Evolutionary conservation across 2,113 vertebrate genomes (phyloP), one percentile per base, ranked within the genome.

Genomic region (Pterocles burchelli): DNA sequence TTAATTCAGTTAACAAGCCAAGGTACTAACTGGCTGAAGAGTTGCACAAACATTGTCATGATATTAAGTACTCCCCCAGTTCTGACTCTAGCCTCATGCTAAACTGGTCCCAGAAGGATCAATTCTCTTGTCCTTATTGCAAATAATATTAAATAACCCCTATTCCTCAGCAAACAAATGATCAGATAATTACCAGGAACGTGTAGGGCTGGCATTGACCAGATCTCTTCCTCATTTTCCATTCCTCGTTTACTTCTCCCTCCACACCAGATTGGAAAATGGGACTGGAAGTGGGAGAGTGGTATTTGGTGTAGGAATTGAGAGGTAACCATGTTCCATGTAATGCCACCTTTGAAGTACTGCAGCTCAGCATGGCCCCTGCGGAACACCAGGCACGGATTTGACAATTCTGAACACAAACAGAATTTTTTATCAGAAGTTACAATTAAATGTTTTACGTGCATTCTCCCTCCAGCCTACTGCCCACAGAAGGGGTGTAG

Each of bases 1-100:
- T 85, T 94, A 86, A 80, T 83, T 88, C 55, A 34, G 54, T 85
- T 88, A 86, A 71, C 81, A 89, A 90, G 26, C 58, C 48, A 65
- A 77, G 41, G 19, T 74, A 38, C 51, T 83, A 85, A 90, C 22
- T 76, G 67, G 19, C 54, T 67, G 68, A 88, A 61, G 68, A 78
- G 78, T 77, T 95, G 51, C n/a, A 55, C 51, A 77, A 76, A 88
- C 43, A 70, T 57, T 62, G 82, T 55, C 71, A 68, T 88, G 82
- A 76, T 95, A 74, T 86, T 66, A 90, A 90, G 52, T 90, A 63
- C 75, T 91, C 86, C 54, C 45, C n/a, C 46, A 66, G 41, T 45
- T 68, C 81, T 78, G 33, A 49, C 29, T 71, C 7, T 25, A 76
- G 20, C 43, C 7, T 88, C 2, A 1, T 74, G 38, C 34, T 82